phyloP scores from a whole-genome alignment of 2,888 invertebrate species.

The Bedellia somnulentella region DNA sequence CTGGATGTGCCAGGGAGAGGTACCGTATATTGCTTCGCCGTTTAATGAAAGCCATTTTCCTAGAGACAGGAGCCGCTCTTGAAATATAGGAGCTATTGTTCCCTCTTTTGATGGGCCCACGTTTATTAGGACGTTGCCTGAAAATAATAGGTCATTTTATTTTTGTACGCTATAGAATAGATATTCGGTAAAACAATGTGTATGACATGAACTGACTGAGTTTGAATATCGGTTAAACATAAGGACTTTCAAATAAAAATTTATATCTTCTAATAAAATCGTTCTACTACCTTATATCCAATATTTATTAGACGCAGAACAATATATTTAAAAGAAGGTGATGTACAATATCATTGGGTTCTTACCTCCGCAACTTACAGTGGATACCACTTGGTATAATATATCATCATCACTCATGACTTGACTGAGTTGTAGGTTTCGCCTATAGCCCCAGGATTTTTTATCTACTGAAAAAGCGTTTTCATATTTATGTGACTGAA shows the following conservation, averaged over 20 bases:
- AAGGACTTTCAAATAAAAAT: no score
- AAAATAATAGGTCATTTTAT: no score
- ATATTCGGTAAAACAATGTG: no score
- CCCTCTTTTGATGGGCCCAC: constrained; percentile 91
- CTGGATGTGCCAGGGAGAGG: constrained; percentile 77
- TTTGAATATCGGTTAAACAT: no score
- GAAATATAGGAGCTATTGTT: constrained; percentile 80
- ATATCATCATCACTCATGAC: constrained; percentile 70
- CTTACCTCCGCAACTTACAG: constrained; percentile 83
- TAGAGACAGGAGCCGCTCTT: constrained; percentile 77
- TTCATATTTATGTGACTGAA: constrained; percentile 85
- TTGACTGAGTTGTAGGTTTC: constrained; percentile 69
- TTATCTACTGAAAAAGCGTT: constrained; percentile 91
- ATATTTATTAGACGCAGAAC: no score
- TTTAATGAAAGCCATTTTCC: constrained; percentile 83
- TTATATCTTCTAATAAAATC: no score
- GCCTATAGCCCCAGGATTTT: constrained; percentile 83
- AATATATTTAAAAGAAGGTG: no score
- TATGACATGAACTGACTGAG: no score
- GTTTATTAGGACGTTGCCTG: constrained; percentile 79
- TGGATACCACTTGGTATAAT: constrained; percentile 69
- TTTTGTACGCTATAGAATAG: no score
- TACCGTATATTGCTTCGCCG: constrained; percentile 83
- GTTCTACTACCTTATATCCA: no score
- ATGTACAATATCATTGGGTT: no score